phyloP scores from a whole-genome alignment of 2,888 invertebrate species.

The Xylota segnis region DNA sequence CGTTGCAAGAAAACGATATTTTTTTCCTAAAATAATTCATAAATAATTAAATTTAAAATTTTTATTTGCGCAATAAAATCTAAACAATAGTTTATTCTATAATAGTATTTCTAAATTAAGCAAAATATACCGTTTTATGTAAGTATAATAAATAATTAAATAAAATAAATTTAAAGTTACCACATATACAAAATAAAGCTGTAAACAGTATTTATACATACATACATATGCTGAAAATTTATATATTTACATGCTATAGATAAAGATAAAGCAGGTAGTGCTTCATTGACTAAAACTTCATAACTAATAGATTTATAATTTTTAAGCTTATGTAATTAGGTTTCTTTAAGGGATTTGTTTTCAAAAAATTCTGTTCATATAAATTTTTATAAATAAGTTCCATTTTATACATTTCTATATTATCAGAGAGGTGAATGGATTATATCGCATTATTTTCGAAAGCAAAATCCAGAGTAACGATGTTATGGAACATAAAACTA shows the following conservation, averaged over 20 bases:
- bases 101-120: constrained; percentile 23
- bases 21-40: constrained; percentile 34
- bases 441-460: constrained; percentile 96
- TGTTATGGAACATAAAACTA: constrained; percentile 92
- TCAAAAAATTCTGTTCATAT: not conserved
- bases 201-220: not conserved
- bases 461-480: constrained; percentile 94
- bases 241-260: constrained; percentile 13
- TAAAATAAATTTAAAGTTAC: too few species aligned
- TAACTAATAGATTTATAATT: not conserved
- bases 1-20: constrained; percentile 56
- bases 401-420: constrained; percentile 84
- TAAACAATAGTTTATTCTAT: constrained; percentile 31
- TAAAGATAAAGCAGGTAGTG: too few species aligned
- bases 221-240: constrained; percentile 3
- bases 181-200: constrained; percentile 6
- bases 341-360: not conserved
- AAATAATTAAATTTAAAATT: constrained; percentile 10
- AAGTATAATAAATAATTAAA: too few species aligned
- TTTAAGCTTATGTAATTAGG: not conserved
- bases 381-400: not conserved
- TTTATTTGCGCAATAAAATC: constrained; percentile 20
- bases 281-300: too few species aligned
- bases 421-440: constrained; percentile 91
- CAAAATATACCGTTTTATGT: too few species aligned